A percentile compares a stretch with the other conserved stretches of the same genome.
phyloP scores from a whole-genome alignment of 2,113 vertebrate species.

The Siniperca chuatsi region DNA sequence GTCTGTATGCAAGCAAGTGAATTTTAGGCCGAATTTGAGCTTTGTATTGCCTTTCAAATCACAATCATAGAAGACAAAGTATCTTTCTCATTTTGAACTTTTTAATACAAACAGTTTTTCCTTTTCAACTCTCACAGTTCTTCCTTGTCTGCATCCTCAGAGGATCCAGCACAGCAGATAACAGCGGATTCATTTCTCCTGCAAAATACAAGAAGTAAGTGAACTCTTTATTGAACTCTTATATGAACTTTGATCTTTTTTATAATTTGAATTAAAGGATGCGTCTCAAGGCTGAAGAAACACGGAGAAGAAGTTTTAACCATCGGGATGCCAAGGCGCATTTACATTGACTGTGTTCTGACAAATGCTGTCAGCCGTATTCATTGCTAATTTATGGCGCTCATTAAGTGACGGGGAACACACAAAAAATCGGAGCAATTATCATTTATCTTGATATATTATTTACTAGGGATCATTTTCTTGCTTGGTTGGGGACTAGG shows the following conservation, averaged over 20 bases:
- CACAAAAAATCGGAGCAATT: constrained; percentile 92
- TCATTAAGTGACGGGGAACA: constrained; percentile 93
- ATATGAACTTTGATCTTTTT: constrained; percentile 9
- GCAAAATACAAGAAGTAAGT: not conserved
- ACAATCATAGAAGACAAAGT: not conserved
- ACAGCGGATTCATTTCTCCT: not conserved
- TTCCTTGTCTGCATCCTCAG: not conserved
- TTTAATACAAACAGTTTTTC: not conserved
- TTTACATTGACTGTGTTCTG: constrained; percentile 71
- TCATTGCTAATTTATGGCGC: constrained; percentile 98
- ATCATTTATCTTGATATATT: constrained; percentile 99
- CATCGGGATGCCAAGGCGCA: constrained; percentile 47
- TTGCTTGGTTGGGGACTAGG: constrained; percentile 87
- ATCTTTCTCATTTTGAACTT: constrained; percentile 2
- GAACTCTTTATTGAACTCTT: not conserved
- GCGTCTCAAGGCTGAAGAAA: not conserved
- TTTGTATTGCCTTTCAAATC: not conserved
- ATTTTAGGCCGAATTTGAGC: not conserved
- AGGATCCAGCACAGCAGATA: not conserved
- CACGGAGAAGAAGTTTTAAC: constrained; percentile 45
- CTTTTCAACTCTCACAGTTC: not conserved
- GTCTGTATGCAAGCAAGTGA: not conserved
- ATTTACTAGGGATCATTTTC: constrained; percentile 98
- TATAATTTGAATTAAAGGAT: not conserved
- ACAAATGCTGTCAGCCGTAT: constrained; percentile 92